Base-by-base conservation (phyloP, 2,888 invertebrate species). In the Pandemis corylana region DNA sequence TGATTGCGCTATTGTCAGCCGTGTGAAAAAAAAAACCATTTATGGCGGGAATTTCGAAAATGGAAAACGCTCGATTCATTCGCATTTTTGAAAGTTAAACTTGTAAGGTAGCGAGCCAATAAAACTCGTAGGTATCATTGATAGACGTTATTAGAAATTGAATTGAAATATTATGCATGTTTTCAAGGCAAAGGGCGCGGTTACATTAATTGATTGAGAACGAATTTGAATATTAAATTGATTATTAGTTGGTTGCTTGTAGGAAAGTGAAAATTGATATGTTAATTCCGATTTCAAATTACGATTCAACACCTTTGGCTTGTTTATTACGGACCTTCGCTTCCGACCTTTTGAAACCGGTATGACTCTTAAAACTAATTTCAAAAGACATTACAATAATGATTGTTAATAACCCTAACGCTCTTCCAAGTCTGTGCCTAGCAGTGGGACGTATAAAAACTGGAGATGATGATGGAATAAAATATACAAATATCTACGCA, bases 1-100 rank as follows among this genome's bases (percentile, higher is more conserved):
- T 91, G 94, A 93, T 93, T 90, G 84, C 79, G 62, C 86, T 81
- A 90, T 93, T 93, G 93, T 93, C 71, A 71, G 66, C 62, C 80
- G 79, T 80, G 79, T 77, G 81, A 81, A 81, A 82, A 65, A 56
- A 20, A 9, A 49, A 42, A 7, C 5, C 5, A 64, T 7, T 20
- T 68, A 15, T 36, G 46, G 64, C 56, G 46, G 42, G 46, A 56
- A 44, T 12, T n/a, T 53, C 42, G 28, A 42, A 66, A 66, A 36
- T 36, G 49, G 66, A 59, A 56, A 59, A 59, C 28, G 28, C 28
- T 59, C 12, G 3, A 5, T 5, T 2, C 12, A 28, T 28, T 5
- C 12, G 12, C 1, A 10, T 59, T 59, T 59, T 59, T 12, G 9
- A 20, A 15, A 20, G 20, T 20, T 49, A 49, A 56, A 63, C n/a